A percentile compares a stretch with the other conserved stretches of the same genome.
Evolutionary conservation across 2,113 vertebrate genomes (phyloP).

Genomic region (Grallaria varia): DNA sequence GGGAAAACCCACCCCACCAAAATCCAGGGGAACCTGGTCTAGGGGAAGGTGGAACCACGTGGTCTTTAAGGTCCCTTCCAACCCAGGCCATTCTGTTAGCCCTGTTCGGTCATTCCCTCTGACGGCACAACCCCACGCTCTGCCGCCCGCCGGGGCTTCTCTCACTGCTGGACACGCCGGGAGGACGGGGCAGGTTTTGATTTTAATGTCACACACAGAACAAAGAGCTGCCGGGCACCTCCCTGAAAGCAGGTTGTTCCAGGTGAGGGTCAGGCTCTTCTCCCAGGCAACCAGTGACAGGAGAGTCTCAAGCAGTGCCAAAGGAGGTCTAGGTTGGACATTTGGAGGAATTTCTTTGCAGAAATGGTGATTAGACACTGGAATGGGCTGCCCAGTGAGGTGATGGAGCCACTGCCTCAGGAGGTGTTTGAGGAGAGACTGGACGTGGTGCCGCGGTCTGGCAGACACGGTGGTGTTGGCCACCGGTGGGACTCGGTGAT

Average conservation of each 20-base stretch:
- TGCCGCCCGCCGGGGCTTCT: neutral
- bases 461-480: neutral
- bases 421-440: neutral
- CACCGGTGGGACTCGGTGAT: neutral
- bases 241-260: neutral
- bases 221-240: neutral
- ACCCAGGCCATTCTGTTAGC: rapidly evolving
- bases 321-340: neutral
- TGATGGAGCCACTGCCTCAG: neutral
- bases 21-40: neutral
- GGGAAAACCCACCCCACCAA: too few species aligned
- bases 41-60: neutral
- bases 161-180: neutral
- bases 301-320: neutral
- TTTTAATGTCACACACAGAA: neutral
- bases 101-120: neutral
- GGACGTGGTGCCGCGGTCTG: neutral
- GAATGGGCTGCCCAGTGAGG: neutral
- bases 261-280: neutral
- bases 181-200: neutral
- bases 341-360: neutral
- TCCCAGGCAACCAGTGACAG: neutral
- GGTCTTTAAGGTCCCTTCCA: neutral
- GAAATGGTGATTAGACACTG: neutral
- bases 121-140: neutral